Conservation (phyloP, 2,113 vertebrate genomes). For the Gopherus flavomarginatus region DNA sequence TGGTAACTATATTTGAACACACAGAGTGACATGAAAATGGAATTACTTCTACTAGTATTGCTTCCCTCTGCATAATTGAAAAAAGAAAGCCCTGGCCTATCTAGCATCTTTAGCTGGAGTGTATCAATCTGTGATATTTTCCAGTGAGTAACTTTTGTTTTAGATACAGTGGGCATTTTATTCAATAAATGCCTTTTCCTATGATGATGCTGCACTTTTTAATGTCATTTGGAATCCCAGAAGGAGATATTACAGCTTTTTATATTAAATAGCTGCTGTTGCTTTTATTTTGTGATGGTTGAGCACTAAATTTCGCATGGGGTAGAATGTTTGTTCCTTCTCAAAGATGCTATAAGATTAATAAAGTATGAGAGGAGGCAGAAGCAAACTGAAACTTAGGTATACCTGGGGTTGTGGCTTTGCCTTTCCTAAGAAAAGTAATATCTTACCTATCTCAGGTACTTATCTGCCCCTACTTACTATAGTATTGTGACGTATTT, state of each 20-base stretch:
- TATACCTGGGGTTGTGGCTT: neutral
- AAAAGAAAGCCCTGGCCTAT: rapidly evolving
- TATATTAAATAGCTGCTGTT: rapidly evolving
- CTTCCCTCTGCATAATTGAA: neutral
- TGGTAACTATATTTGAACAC: neutral
- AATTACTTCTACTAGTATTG: neutral
- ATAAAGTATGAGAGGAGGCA: neutral
- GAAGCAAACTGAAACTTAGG: neutral
- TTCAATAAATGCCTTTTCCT: neutral
- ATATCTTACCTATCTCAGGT: rapidly evolving
- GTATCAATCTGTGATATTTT: neutral
- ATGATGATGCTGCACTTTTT: neutral
- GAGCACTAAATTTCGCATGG: neutral
- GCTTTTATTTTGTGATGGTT: neutral
- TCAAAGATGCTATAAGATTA: neutral
- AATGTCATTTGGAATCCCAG: neutral
- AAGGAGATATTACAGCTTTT: neutral
- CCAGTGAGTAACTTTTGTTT: neutral
- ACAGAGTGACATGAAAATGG: neutral
- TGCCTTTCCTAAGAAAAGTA: neutral
- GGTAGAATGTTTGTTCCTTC: neutral
- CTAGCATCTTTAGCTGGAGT: neutral
- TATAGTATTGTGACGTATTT: neutral
- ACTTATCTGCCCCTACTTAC: rapidly evolving
- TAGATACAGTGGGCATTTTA: neutral